phyloP scores from a whole-genome alignment of 2,888 invertebrate genomes.

The Torymus aiolomorphi region DNA sequence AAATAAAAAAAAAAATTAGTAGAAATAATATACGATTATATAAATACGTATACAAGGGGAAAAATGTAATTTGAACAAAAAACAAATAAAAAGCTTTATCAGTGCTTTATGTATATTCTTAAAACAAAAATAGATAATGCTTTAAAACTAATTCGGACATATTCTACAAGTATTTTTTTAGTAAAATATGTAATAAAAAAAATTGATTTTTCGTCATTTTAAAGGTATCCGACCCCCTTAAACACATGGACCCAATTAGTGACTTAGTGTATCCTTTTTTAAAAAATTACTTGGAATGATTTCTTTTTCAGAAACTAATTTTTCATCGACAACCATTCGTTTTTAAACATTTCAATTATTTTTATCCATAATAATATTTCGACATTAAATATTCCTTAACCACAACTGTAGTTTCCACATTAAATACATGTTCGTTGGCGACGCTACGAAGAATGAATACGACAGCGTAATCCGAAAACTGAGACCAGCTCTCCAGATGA shows the following conservation, averaged over 20 bases:
- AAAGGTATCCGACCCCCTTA: too few species aligned
- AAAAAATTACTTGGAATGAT: not conserved
- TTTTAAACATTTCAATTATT: conserved; percentile 9
- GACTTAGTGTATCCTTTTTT: conserved; percentile 91
- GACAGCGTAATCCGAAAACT: conserved; percentile 92
- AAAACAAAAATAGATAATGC: too few species aligned
- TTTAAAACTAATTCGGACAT: too few species aligned
- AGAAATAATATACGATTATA: too few species aligned
- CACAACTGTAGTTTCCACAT: conserved; percentile 86
- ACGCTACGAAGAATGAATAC: conserved; percentile 93
- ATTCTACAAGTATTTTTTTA: too few species aligned
- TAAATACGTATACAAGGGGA: too few species aligned
- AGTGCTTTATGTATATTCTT: too few species aligned
- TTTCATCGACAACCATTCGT: conserved; percentile 22
- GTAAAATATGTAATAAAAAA: too few species aligned
- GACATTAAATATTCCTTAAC: not conserved
- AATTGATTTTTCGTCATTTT: too few species aligned
- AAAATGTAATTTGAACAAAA: too few species aligned
- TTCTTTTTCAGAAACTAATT: conserved; percentile 6
- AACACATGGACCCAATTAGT: conserved; percentile 94
- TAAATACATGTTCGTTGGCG: conserved; percentile 98
- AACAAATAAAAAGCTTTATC: too few species aligned
- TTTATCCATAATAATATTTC: conserved; percentile 24
- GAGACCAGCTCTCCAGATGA: conserved; percentile 90
- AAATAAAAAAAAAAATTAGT: too few species aligned